Base-by-base conservation (phyloP, 2,113 vertebrate genomes). In the Aspidoscelis tigris region DNA sequence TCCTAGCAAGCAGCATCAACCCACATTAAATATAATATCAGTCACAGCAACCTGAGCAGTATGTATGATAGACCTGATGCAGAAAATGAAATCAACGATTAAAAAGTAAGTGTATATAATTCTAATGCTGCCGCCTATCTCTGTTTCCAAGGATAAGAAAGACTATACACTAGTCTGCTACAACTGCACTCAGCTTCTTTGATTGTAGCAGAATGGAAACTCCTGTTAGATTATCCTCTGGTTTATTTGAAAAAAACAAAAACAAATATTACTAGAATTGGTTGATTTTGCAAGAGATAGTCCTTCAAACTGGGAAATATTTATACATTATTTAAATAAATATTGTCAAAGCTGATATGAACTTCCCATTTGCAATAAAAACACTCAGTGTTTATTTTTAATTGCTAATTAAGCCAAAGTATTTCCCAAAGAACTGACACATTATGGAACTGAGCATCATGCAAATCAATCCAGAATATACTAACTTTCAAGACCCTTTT, bases 21-120 rank as follows among this genome's bases (percentile, higher is more conserved):
- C 5, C 89, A 81, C 8, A 4, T 68, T 89, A 84, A 90, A 91
- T 90, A 82, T 44, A 82, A 80, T 73, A 84, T 20, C 69, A 89
- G 20, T 55, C 74, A 86, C 33, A 16, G 89, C 58, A 44, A 69
- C 65, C 2, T 65, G 64, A 20, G 68, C n/a, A 65, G 68, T 84
- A 89, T 76, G 70, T 18, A 44, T 84, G 14, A 18, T 53, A 8
- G 79, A 61, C 81, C 81, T 87, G 77, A 16, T 66, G 18, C 0
- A 3, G 53, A 88, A 81, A 88, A 88, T 70, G 44, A 86, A 83
- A 85, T 21, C 43, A 87, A 84, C 2, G 0, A 1, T 18, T 91
- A 84, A 22, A 7, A 86, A 82, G 71, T 53, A 69, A 84, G 79
- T 22, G 2, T 1, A 69, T 1, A 69, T 75, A 21, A 22, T 47